A percentile compares a stretch with the other conserved stretches of the same genome.
phyloP scores from a whole-genome alignment of 2,113 vertebrate genomes.

The Narcine bancroftii region DNA sequence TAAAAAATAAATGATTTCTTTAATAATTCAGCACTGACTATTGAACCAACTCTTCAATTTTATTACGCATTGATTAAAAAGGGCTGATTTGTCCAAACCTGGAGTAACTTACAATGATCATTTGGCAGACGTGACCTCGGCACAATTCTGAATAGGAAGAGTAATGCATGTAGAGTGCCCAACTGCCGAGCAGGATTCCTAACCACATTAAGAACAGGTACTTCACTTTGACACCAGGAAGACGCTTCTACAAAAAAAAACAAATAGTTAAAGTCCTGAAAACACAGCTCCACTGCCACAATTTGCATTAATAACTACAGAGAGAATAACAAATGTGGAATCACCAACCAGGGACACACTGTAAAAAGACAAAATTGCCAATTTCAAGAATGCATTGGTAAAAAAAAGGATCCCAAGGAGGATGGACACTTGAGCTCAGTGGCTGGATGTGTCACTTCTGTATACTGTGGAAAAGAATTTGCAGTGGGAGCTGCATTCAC shows the following conservation, averaged over 20 bases:
- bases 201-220: conserved; percentile 86
- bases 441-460: not conserved
- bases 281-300: not conserved
- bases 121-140: conserved; percentile 77
- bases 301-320: not conserved
- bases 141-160: conserved; percentile 85
- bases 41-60: not conserved
- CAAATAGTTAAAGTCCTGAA: not conserved
- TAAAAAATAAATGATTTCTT: not conserved
- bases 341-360: not conserved
- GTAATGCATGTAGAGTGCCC: conserved; percentile 88
- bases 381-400: not conserved
- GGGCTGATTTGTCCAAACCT: not conserved
- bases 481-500: not conserved
- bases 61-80: not conserved
- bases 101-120: conserved; percentile 79
- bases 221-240: conserved; percentile 84
- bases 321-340: not conserved
- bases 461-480: not conserved
- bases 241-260: conserved; percentile 60
- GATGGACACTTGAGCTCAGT: not conserved
- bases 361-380: not conserved
- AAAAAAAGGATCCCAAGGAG: not conserved
- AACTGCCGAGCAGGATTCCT: conserved; percentile 79
- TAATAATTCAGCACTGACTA: not conserved